A percentile compares a stretch with the other conserved stretches of the same genome.
phyloP scores from a whole-genome alignment of 2,888 invertebrate species.

The Salpingus planirostris region DNA sequence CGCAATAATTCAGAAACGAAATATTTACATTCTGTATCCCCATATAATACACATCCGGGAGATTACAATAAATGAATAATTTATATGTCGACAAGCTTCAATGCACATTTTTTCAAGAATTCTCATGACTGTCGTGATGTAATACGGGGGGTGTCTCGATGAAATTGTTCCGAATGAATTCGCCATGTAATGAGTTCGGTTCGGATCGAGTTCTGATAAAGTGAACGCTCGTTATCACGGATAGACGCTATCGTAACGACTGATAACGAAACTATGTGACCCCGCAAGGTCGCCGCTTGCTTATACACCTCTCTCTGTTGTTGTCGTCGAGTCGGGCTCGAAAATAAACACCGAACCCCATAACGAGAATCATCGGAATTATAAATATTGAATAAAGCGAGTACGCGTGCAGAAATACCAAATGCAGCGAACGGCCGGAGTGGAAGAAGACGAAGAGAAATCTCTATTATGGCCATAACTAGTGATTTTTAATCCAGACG shows the following conservation, averaged over 20 bases:
- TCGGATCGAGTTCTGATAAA: too few relatives aligned
- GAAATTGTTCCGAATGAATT: too few relatives aligned
- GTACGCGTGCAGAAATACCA: neutral
- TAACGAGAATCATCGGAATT: neutral
- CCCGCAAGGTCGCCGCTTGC: conserved; percentile 10
- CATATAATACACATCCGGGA: conserved; percentile 13
- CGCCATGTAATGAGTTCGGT: too few relatives aligned
- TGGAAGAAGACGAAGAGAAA: too few relatives aligned
- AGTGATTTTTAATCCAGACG: neutral
- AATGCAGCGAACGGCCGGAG: too few relatives aligned
- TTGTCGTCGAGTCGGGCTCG: too few relatives aligned
- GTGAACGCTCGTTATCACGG: too few relatives aligned
- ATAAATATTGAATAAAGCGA: too few relatives aligned
- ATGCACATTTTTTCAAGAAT: conserved; percentile 5
- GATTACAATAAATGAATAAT: conserved; percentile 14
- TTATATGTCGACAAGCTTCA: conserved; percentile 2
- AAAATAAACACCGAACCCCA: too few relatives aligned
- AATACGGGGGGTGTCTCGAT: conserved; percentile 1
- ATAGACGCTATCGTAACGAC: conserved; percentile 5
- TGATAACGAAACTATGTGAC: conserved; percentile 11
- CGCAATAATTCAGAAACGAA: conserved; percentile 7
- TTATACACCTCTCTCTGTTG: neutral
- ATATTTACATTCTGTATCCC: conserved; percentile 7
- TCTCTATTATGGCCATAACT: neutral
- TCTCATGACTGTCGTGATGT: too few relatives aligned